These are phyloP conservation scores for Lampropteryx suffumata DNA, from an alignment of 2,888 invertebrate species.

Conservation along the genomic window DNA sequence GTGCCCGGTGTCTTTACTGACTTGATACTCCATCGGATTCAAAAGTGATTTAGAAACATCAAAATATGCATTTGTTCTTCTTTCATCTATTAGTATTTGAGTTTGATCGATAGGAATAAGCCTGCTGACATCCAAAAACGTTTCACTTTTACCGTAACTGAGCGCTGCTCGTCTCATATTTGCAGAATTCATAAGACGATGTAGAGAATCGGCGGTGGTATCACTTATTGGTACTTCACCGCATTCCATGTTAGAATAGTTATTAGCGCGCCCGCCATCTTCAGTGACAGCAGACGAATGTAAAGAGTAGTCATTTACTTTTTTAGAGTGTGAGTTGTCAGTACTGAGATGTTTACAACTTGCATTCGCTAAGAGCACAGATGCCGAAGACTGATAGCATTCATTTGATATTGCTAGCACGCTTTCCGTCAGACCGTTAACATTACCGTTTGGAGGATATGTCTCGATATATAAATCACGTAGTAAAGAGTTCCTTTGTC, in stretches of 20 bases:
- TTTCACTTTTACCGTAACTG: constrained; percentile 1
- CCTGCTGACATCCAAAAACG: constrained; percentile 2
- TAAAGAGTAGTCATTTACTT: constrained; percentile 39
- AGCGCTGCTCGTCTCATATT: neutral
- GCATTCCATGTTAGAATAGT: neutral
- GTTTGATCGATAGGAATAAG: neutral
- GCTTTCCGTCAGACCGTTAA: constrained; percentile 69
- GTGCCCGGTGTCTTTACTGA: neutral
- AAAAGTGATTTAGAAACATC: constrained; percentile 2
- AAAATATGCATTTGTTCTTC: neutral
- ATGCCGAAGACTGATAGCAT: constrained; percentile 67
- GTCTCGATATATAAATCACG: constrained; percentile 77
- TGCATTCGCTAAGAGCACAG: constrained; percentile 70
- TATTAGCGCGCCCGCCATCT: constrained; percentile 21
- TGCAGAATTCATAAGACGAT: neutral
- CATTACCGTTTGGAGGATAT: constrained; percentile 73
- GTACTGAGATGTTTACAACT: constrained; percentile 60
- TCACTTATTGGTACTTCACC: neutral
- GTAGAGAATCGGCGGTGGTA: neutral
- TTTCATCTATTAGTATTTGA: neutral
- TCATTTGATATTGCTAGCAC: constrained; percentile 75
- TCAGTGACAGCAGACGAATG: constrained; percentile 41
- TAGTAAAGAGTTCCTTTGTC: constrained; percentile 70
- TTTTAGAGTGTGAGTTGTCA: constrained; percentile 49
- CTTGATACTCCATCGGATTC: neutral